Base-by-base conservation (phyloP, 2,888 invertebrate species). In the Cryptus viduatorius region DNA sequence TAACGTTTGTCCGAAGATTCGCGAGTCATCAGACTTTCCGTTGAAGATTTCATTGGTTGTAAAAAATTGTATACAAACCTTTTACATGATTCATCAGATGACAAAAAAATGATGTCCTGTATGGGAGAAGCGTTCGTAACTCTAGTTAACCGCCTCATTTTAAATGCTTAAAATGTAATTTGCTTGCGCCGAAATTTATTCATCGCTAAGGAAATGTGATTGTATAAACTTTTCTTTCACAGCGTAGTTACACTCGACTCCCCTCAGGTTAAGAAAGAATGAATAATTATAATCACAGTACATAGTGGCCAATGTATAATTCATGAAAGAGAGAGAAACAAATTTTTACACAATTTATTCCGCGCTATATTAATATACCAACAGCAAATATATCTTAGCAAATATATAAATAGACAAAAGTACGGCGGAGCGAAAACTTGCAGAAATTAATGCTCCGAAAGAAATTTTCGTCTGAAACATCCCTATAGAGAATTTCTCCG, bases 401-500 rank as follows among this genome's bases (percentile, higher is more conserved):
- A 61, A 61, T 31, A 29, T 31, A 61, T 31, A 61, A 31, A 31
- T 7, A 29, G 61, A 5, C 24, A 12, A 61, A 14, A 61, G 29
- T 12, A 56, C 56, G 14, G n/a, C 1, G 29, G 29, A 31, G 31
- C 31, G 5, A 29, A n/a, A 29, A 61, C 61, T 29, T 7, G 4
- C 31, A 29, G 31, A 61, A 44, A 59, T 44, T 72, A n/a, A 46
- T 72, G 44, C 59, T 24, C 7, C 14, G 59, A 59, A 37, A 0
- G 59, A 72, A 29, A 42, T 44, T 14, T 44, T 53, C 44, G 46
- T n/a, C 29, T 29, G 59, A 44, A 24, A 53, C 12, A 72, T 72
- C 37, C 53, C 53, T 19, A 46, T 1, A 4, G 69, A 53, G 64
- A 78, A 76, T 72, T 72, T 59, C 56, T 7, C 5, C 59, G 59